These are phyloP conservation scores for Alentia gelatinosa DNA, from an alignment of 2,888 invertebrate genomes.

Conservation along the genomic window DNA sequence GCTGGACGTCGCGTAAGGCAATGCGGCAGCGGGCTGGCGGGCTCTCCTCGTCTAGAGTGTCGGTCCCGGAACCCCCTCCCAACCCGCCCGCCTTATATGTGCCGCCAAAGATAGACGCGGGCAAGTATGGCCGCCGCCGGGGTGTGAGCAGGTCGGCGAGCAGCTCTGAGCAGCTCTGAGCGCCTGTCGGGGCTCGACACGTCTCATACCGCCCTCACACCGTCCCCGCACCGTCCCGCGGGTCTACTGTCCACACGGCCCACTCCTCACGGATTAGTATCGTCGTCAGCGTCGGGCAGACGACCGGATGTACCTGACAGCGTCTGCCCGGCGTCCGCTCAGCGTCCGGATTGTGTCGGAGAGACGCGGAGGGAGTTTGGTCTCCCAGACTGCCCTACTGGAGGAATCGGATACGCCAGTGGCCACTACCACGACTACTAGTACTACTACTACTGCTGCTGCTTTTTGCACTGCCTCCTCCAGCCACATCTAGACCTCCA, in stretches of 20 bases:
- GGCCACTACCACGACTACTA: background rate
- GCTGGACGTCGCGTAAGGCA: conserved; percentile 13
- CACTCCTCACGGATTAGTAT: background rate
- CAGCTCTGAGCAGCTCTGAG: background rate
- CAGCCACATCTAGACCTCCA: too few species aligned
- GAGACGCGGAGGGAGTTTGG: background rate
- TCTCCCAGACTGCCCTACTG: background rate
- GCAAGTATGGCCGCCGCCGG: background rate
- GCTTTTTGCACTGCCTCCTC: background rate
- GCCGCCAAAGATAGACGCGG: background rate
- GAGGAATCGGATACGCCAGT: background rate
- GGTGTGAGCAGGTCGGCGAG: too few species aligned
- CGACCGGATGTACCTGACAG: too few species aligned
- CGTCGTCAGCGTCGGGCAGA: background rate
- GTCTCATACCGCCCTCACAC: too few species aligned
- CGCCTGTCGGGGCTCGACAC: too few species aligned
- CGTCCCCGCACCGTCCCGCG: too few species aligned
- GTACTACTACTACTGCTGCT: background rate
- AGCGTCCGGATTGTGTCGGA: background rate
- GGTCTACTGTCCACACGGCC: too few species aligned
- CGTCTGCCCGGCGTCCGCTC: background rate
- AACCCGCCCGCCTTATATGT: background rate
- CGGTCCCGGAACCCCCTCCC: background rate
- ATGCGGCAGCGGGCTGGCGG: background rate
- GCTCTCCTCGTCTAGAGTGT: background rate